A percentile compares a stretch with the other conserved stretches of the same genome.
These are phyloP conservation scores for Incurvaria masculella DNA, from an alignment of 2,888 invertebrate genomes.

Conservation along the genomic window DNA sequence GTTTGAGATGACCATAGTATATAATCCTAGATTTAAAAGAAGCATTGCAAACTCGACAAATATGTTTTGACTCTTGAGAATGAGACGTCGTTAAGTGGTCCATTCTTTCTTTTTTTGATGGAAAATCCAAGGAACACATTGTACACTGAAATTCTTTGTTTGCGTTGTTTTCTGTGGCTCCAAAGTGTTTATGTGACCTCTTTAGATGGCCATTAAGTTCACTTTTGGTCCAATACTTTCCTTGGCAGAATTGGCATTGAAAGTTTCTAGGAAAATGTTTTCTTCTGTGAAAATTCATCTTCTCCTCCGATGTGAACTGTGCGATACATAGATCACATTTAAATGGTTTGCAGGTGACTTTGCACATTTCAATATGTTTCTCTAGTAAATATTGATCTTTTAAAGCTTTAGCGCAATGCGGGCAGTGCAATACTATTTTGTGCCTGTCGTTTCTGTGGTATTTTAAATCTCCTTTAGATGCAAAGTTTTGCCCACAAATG, in stretches of 20 bases:
- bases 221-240: neutral
- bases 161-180: neutral
- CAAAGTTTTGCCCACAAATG: neutral
- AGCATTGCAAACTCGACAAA: neutral
- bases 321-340: neutral
- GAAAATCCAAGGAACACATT: neutral
- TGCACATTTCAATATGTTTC: neutral
- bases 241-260: neutral
- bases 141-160: neutral
- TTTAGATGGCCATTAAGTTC: neutral
- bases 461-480: neutral
- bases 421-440: neutral
- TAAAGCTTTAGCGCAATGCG: neutral
- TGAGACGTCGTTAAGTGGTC: neutral
- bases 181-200: neutral
- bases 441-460: neutral
- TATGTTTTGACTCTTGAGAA: neutral
- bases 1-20: neutral
- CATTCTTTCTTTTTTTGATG: neutral
- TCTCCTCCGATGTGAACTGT: neutral
- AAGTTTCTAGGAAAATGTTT: neutral
- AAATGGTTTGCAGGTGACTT: neutral
- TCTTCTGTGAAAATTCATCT: neutral
- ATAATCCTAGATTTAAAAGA: neutral
- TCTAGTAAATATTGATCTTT: neutral